Evolutionary conservation across 2,888 invertebrate species (phyloP).

Genomic region (Idaea straminata): DNA sequence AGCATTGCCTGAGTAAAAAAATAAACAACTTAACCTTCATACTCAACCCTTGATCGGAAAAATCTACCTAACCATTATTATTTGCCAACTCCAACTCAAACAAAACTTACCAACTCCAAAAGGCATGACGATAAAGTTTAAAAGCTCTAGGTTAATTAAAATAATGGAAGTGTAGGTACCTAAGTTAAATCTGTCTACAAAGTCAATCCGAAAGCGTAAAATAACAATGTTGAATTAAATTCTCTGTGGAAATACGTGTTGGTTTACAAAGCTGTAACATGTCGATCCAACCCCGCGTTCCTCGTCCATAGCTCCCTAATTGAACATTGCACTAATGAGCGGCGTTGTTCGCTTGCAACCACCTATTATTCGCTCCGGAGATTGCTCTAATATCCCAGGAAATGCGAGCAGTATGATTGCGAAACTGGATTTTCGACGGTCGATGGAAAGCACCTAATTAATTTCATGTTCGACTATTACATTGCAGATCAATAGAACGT

Average conservation of each 20-base stretch:
- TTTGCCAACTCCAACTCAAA: too few species aligned
- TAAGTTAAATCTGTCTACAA: constrained; percentile 6
- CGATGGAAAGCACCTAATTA: constrained; percentile 41
- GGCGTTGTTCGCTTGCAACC: constrained; percentile 72
- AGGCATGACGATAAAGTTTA: not conserved
- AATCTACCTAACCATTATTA: too few species aligned
- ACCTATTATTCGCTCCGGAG: constrained; percentile 70
- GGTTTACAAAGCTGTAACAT: constrained; percentile 42
- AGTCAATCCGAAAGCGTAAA: constrained; percentile 23
- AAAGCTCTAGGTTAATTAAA: not conserved
- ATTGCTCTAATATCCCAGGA: constrained; percentile 63
- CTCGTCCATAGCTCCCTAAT: constrained; percentile 65
- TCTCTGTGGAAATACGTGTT: constrained; percentile 27
- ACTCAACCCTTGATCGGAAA: too few species aligned
- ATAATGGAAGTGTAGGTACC: not conserved
- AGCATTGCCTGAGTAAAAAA: too few species aligned
- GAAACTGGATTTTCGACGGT: constrained; percentile 47
- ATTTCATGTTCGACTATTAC: constrained; percentile 32
- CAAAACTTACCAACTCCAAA: not conserved
- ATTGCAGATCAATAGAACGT: constrained; percentile 17
- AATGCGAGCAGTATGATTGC: constrained; percentile 51
- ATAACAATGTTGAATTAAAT: constrained; percentile 39
- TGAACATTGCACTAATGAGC: constrained; percentile 78
- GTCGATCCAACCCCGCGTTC: constrained; percentile 34
- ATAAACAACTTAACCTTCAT: too few species aligned